Base-by-base conservation (phyloP, 1,140 invertebrate genomes). In the Scaptomyza graminum region DNA sequence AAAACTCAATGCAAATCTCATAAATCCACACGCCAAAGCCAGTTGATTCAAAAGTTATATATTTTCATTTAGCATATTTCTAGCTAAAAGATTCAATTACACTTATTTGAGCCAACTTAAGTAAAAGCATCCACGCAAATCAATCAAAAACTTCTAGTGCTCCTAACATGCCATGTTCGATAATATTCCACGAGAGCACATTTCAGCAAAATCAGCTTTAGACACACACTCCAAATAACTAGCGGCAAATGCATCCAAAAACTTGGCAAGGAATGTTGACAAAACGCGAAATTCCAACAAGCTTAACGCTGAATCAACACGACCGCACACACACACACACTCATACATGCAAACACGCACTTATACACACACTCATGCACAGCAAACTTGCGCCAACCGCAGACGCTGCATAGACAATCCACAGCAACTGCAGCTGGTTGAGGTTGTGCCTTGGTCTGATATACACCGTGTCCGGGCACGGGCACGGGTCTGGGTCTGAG, bases 271-370 rank as follows among this genome's bases (percentile, higher is more conserved):
- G 78, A 88, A 82, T 85, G 82, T 85, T 85, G 82, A 85, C 82
- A 85, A 82, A 88, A 87, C 75, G 82, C 82, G 66, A 82, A 85
- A 85, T 76, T 82, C 67, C 82, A 85, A 88, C 78, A 82, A 78
- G 83, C 83, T 85, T 85, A 85, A 79, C 83, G 83, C 74, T 88
- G 81, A 85, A 82, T 78, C 83, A 74, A 85, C 82, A 85, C 63
- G 56, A 67, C 57, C 62, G 62, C 72, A 65, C 49, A 63, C 50
- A 52, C 71, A 74, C 73, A 74, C 65, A 63, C 52, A 72, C 61
- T 55, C 60, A 56, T 49, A 60, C 50, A 52, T 47, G 51, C 18
- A 39, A 16, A 39, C 47, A 28, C 43, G 25, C 22, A 28, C 25
- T 46, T 31, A 34, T 43, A 44, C 55, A 59, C 12, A 31, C 49